Evolutionary conservation across 2,113 vertebrate genomes (phyloP).

Genomic region (Lethenteron camtschaticum): DNA sequence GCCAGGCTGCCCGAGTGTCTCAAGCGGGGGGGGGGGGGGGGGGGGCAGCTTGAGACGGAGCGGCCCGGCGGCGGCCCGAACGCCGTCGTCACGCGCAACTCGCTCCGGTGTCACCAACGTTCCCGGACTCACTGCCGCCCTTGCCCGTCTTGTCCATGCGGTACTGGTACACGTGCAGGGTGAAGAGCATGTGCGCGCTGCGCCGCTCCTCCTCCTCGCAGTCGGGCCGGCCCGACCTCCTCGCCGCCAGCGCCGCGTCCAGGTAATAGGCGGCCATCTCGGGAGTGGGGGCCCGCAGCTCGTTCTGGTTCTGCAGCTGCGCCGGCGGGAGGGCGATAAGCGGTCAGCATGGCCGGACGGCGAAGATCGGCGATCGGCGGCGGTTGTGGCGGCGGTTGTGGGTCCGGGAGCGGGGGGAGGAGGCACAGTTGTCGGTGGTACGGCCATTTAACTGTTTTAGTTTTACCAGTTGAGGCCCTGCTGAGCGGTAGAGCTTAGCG

Average conservation of each 20-base stretch:
- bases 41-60: too few species aligned
- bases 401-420: not conserved
- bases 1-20: too few species aligned
- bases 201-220: slow-evolving; percentile 62
- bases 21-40: too few species aligned
- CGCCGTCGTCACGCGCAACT: too few species aligned
- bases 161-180: slow-evolving; percentile 90
- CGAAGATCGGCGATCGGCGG: not conserved
- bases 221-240: slow-evolving; percentile 44
- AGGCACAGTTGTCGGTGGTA: not conserved
- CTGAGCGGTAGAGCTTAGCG: too few species aligned
- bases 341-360: too few species aligned
- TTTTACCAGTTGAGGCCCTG: too few species aligned
- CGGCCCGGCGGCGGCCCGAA: too few species aligned
- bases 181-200: slow-evolving; percentile 97
- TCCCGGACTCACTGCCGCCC: slow-evolving; percentile 55
- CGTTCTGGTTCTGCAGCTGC: slow-evolving; percentile 91
- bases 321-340: slow-evolving; percentile 5
- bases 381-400: not conserved
- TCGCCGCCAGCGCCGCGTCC: slow-evolving; percentile 66
- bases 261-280: slow-evolving; percentile 92
- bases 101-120: too few species aligned
- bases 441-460: too few species aligned
- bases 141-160: slow-evolving; percentile 91
- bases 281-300: slow-evolving; percentile 64